A percentile compares a stretch with the other conserved stretches of the same genome.
Conservation (phyloP, 2,888 invertebrate genomes). For the Mongoloraphidia duomilia region DNA sequence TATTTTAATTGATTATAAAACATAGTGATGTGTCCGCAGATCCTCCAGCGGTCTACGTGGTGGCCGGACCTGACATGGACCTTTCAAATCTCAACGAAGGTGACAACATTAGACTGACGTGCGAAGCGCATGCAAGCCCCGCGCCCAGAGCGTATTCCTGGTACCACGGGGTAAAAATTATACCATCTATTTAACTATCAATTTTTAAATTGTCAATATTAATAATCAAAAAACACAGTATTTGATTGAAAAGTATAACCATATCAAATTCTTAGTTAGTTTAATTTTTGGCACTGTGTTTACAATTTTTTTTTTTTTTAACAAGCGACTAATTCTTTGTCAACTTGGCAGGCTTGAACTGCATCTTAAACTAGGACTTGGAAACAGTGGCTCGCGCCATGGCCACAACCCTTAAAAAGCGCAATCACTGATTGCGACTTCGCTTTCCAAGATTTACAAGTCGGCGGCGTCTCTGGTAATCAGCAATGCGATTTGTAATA, state of each 20-base stretch:
- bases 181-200: too few species aligned
- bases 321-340: background rate
- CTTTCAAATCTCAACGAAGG: conserved; percentile 41
- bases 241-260: too few species aligned
- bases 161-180: conserved; percentile 60
- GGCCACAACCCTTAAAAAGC: too few species aligned
- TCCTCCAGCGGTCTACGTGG: conserved; percentile 57
- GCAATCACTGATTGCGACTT: background rate
- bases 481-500: background rate
- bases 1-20: too few species aligned
- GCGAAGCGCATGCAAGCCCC: conserved; percentile 66
- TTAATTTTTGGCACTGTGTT: background rate
- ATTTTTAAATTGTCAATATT: too few species aligned
- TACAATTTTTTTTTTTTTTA: background rate
- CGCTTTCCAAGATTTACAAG: conserved; percentile 1
- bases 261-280: background rate
- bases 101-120: conserved; percentile 61
- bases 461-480: conserved; percentile 2
- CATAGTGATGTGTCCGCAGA: conserved; percentile 35
- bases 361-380: background rate
- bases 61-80: conserved; percentile 44
- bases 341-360: background rate
- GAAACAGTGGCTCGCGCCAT: too few species aligned
- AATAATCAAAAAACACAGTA: too few species aligned
- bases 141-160: conserved; percentile 59